phyloP scores from a whole-genome alignment of 2,888 invertebrate genomes.

The Dimorphilus gyrociliatus region DNA sequence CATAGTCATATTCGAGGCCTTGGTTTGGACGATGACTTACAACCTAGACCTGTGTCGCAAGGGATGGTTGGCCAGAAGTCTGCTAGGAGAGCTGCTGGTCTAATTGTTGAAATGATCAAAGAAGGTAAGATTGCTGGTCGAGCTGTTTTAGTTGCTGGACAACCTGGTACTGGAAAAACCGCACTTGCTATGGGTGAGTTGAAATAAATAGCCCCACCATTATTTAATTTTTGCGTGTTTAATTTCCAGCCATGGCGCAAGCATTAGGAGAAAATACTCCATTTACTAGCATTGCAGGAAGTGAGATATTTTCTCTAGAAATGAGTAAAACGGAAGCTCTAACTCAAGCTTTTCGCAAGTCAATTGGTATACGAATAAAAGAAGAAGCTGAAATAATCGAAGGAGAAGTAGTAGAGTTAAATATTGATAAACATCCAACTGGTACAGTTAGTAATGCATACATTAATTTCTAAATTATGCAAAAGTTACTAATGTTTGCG shows the following conservation, averaged over 20 bases:
- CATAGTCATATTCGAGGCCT: slow-evolving; percentile 96
- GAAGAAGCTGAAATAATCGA: slow-evolving; percentile 97
- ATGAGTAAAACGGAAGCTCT: slow-evolving; percentile 98
- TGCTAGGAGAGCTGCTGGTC: slow-evolving; percentile 82
- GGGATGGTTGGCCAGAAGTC: slow-evolving; percentile 84
- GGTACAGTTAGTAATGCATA: slow-evolving; percentile 44
- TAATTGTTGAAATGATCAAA: slow-evolving; percentile 93
- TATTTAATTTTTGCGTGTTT: too few relatives aligned
- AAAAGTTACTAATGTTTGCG: too few relatives aligned
- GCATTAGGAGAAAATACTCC: slow-evolving; percentile 86
- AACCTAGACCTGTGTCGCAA: slow-evolving; percentile 75
- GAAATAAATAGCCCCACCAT: too few relatives aligned
- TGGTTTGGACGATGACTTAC: slow-evolving; percentile 81
- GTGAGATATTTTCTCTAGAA: slow-evolving; percentile 92
- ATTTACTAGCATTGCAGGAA: slow-evolving; percentile 94
- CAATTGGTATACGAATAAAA: slow-evolving; percentile 83
- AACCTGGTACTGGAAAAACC: slow-evolving; percentile 89
- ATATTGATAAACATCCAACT: slow-evolving; percentile 82
- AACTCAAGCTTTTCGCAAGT: slow-evolving; percentile 82
- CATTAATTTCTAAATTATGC: not conserved
- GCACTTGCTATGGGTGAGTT: slow-evolving; percentile 97
- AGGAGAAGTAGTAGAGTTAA: slow-evolving; percentile 94
- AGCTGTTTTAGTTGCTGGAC: slow-evolving; percentile 82
- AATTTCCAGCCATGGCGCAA: slow-evolving; percentile 52
- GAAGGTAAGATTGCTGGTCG: slow-evolving; percentile 95